Percentiles rank a stretch among this genome's conserved stretches.
These are phyloP conservation scores for Periophthalmus magnuspinnatus DNA, from an alignment of 2,797 vertebrate genomes.

Conservation along the genomic window DNA sequence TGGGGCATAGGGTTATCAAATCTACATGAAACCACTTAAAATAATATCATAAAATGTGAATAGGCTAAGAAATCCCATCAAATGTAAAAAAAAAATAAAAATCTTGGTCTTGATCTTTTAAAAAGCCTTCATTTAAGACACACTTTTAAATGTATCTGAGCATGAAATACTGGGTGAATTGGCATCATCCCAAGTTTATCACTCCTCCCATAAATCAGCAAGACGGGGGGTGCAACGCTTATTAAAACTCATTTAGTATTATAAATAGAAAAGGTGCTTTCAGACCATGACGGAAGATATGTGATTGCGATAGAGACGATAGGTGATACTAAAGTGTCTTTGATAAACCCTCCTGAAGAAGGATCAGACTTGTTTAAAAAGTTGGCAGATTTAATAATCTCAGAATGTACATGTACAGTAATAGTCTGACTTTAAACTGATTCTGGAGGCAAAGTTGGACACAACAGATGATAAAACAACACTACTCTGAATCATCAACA, in stretches of 20 bases:
- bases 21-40: background rate
- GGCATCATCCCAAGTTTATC: background rate
- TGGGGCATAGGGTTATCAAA: background rate
- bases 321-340: background rate
- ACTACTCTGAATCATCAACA: background rate
- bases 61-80: background rate
- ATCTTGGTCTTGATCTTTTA: background rate
- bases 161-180: background rate
- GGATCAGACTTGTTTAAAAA: background rate
- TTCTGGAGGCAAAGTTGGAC: background rate
- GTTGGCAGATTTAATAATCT: background rate
- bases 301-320: background rate
- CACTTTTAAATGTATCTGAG: background rate
- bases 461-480: background rate
- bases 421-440: too few species aligned
- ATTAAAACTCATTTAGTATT: background rate
- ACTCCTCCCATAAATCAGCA: background rate
- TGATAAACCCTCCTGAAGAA: background rate
- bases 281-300: background rate
- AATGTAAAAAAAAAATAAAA: background rate
- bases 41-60: background rate
- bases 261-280: background rate
- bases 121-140: background rate
- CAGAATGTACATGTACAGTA: background rate
- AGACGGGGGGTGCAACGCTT: background rate